These are phyloP conservation scores for Apodemia mormo DNA, from an alignment of 2,888 invertebrate species.

Conservation along the genomic window DNA sequence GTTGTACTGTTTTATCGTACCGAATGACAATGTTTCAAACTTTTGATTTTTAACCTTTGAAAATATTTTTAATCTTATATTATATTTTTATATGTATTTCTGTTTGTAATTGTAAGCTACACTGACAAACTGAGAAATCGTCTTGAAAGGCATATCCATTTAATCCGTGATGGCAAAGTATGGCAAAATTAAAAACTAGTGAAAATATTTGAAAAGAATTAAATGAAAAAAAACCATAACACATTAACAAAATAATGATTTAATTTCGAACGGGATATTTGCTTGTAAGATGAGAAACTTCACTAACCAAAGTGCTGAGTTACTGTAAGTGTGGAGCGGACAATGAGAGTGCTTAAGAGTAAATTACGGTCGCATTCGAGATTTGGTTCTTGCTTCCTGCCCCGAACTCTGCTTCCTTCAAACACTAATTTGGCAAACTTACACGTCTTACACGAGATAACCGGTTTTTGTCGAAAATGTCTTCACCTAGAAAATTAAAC, in stretches of 20 bases:
- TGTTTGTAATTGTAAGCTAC: too few relatives aligned
- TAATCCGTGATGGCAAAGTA: too few relatives aligned
- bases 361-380: slow-evolving; percentile 40
- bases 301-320: slow-evolving; percentile 33
- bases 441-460: slow-evolving; percentile 28
- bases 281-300: slow-evolving; percentile 29
- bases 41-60: too few relatives aligned
- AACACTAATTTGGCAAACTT: slow-evolving; percentile 40
- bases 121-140: too few relatives aligned
- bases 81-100: too few relatives aligned
- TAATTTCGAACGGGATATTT: slow-evolving; percentile 20
- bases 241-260: not conserved
- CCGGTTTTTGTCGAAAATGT: slow-evolving; percentile 11
- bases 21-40: too few relatives aligned
- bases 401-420: slow-evolving; percentile 32
- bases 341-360: slow-evolving; percentile 40
- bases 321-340: slow-evolving; percentile 34
- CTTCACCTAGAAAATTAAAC: slow-evolving; percentile 6
- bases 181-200: too few relatives aligned
- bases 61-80: too few relatives aligned
- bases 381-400: slow-evolving; percentile 32
- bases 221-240: too few relatives aligned
- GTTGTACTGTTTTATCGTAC: too few relatives aligned
- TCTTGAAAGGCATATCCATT: too few relatives aligned
- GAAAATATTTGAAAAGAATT: too few relatives aligned